phyloP scores from a whole-genome alignment of 2,797 vertebrate genomes.

The Ctenopoma kingsleyae region DNA sequence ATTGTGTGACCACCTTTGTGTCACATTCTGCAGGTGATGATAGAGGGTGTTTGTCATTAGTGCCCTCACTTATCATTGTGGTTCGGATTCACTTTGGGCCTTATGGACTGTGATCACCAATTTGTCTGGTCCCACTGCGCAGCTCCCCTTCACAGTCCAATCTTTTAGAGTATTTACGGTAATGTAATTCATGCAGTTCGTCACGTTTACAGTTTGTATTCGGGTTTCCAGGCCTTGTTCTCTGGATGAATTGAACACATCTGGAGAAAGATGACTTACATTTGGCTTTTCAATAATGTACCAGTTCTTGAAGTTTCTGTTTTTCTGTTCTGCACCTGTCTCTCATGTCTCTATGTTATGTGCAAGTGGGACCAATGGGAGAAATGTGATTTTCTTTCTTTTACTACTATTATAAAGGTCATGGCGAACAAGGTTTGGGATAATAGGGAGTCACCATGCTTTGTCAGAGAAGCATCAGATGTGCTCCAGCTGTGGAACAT shows the following conservation, averaged over 20 bases:
- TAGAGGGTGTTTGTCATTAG: too few relatives aligned
- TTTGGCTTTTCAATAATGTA: conserved; percentile 3
- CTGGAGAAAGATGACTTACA: conserved; percentile 2
- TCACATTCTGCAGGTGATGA: too few relatives aligned
- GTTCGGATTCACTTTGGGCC: too few relatives aligned
- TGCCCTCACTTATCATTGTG: too few relatives aligned
- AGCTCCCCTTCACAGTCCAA: too few relatives aligned
- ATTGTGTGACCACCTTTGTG: too few relatives aligned
- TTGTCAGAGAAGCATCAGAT: not conserved
- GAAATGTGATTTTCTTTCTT: not conserved
- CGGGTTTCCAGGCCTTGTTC: conserved; percentile 32
- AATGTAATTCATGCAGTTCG: conserved; percentile 56
- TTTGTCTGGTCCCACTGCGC: too few relatives aligned
- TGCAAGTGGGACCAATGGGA: not conserved
- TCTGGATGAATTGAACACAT: conserved; percentile 3
- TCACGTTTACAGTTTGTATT: conserved; percentile 72
- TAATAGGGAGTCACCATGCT: not conserved
- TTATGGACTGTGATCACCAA: too few relatives aligned
- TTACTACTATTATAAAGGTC: not conserved
- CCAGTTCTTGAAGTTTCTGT: conserved; percentile 14
- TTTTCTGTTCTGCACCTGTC: not conserved
- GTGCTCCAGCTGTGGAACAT: not conserved
- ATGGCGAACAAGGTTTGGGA: not conserved
- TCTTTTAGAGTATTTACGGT: conserved; percentile 66
- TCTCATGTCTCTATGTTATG: not conserved